Base-by-base conservation (phyloP, 2,888 invertebrate genomes). In the Meloe dianella region DNA sequence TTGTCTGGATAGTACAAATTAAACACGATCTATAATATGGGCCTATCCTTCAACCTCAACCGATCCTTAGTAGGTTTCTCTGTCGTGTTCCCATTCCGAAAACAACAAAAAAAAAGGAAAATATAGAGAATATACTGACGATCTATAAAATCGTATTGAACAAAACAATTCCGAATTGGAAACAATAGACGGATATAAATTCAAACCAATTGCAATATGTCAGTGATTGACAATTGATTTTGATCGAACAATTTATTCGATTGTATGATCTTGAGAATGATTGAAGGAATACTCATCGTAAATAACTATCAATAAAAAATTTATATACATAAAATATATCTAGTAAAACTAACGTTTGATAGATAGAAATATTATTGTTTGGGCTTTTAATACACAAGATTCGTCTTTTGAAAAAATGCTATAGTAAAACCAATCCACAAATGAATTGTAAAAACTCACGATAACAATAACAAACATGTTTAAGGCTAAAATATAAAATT, bases 1-100 rank as follows among this genome's bases (percentile, higher is more conserved):
- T 71, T 69, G 71, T 68, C 64, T 70, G 73, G 64, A 69, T 73
- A 69, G 71, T 70, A 72, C 73, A 75, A 76, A 76, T 76, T 76
- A 75, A 75, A 75, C 66, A 72, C 67, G 71, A 73, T 70, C 71
- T 71, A 68, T 73, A 71, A 75, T 70, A 71, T 70, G 67, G 60
- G 60, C 65, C 64, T 63, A 70, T 70, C 60, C 30, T 60, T 69
- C 66, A 66, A 66, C 64, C 54, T 47, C 17, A 32, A 30, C n/a
- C 27, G n/a, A 27, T n/a, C 54, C 24, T 54, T 27, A 27, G 24
- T 27, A 10, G 54, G n/a, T 54, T n/a, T 22, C 22, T 22, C 24
- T 22, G 10, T 54, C 54, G 54, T 27, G 27, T 54, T 54, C 54
- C 3, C 24, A 24, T 12, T 5, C 54, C 24, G n/a, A 54, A 27